Percentiles rank a stretch among this genome's conserved stretches.
phyloP scores from a whole-genome alignment of 2,113 vertebrate genomes.

The Diadophis punctatus region DNA sequence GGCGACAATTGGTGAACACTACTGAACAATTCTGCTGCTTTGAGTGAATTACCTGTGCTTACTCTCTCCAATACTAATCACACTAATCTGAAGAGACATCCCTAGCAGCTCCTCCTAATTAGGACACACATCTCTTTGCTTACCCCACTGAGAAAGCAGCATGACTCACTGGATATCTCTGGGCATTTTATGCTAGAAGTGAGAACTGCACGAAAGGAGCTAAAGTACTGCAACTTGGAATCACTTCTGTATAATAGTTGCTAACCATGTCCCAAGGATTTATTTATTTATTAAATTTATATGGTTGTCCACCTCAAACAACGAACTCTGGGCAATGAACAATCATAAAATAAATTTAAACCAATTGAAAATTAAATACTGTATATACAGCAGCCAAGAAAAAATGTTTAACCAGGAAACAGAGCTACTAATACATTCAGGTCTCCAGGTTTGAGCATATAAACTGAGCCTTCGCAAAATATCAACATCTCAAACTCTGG shows the following conservation, averaged over 20 bases:
- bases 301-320: neutral
- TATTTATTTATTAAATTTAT: neutral
- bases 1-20: neutral
- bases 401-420: neutral
- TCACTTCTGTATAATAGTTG: neutral
- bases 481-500: neutral
- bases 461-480: neutral
- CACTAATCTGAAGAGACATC: neutral
- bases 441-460: neutral
- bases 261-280: neutral
- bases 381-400: neutral
- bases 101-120: neutral
- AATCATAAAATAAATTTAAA: neutral
- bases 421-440: neutral
- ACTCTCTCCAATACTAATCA: neutral
- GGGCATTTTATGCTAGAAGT: neutral
- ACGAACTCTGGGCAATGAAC: neutral
- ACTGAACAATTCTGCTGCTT: neutral
- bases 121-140: neutral
- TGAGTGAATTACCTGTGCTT: neutral
- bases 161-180: neutral
- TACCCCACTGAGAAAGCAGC: neutral
- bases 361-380: neutral
- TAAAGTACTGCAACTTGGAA: neutral
- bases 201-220: neutral